Conservation (phyloP, 1,140 invertebrate species). For the Nylanderia fulva region DNA sequence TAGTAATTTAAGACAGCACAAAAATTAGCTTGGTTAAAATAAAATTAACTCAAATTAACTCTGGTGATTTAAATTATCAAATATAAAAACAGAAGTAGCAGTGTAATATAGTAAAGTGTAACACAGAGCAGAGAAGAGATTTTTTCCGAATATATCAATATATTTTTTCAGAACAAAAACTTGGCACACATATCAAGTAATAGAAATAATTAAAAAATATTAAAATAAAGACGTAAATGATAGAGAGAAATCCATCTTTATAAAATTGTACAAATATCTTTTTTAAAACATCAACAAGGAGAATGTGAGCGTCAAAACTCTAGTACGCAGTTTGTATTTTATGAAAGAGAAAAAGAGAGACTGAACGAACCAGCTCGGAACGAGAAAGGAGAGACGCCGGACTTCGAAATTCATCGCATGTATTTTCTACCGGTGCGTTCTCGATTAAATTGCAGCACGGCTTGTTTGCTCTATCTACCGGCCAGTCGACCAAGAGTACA, state of each 20-base stretch:
- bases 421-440: constrained; percentile 56
- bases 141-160: neutral
- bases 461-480: constrained; percentile 54
- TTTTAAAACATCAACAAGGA: constrained; percentile 12
- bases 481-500: constrained; percentile 45
- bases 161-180: neutral
- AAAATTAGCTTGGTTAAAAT: neutral
- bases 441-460: constrained; percentile 57
- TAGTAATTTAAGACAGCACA: neutral
- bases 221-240: neutral
- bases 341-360: neutral
- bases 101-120: neutral
- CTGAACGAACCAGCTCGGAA: neutral
- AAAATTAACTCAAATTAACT: neutral
- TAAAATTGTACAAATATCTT: neutral
- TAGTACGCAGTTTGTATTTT: constrained; percentile 19
- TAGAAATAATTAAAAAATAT: neutral
- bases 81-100: neutral
- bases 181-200: neutral
- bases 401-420: constrained; percentile 55
- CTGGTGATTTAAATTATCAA: neutral
- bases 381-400: constrained; percentile 11
- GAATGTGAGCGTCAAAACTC: neutral
- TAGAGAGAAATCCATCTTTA: neutral
- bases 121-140: neutral